Percentiles rank a stretch among this genome's conserved stretches.
Conservation (phyloP, 2,888 invertebrate species). For the Eupelmus urozonus region DNA sequence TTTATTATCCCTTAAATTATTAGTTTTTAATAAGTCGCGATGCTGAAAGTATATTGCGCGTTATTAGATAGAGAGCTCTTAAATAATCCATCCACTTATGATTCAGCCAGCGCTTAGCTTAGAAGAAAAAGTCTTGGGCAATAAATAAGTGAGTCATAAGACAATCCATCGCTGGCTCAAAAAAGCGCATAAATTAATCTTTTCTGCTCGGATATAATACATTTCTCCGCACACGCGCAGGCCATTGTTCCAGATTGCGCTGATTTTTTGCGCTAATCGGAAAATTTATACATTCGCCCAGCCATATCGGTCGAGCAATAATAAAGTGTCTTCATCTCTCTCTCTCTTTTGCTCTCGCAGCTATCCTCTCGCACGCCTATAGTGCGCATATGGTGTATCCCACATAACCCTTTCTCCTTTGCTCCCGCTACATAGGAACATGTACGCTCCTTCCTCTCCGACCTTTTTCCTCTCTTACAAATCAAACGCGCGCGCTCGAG, state of each 20-base stretch:
- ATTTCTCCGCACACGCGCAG: not conserved
- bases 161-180: conserved; percentile 2
- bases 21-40: no score
- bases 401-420: conserved; percentile 12
- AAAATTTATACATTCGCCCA: conserved; percentile 35
- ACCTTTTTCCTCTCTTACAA: conserved; percentile 47
- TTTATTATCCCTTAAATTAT: no score
- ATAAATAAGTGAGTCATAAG: conserved; percentile 9
- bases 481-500: conserved; percentile 33
- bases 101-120: not conserved
- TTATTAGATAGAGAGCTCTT: no score
- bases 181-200: conserved; percentile 25
- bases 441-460: not conserved
- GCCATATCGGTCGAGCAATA: conserved; percentile 39
- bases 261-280: conserved; percentile 17
- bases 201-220: not conserved
- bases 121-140: not conserved
- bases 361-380: not conserved
- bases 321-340: conserved; percentile 48
- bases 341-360: no score
- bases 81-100: not conserved
- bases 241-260: conserved; percentile 32
- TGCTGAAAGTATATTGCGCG: no score
- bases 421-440: not conserved
- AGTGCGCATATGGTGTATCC: no score